Base-by-base conservation (phyloP, 2,797 vertebrate genomes). In the Hydrocynus forskahlii region DNA sequence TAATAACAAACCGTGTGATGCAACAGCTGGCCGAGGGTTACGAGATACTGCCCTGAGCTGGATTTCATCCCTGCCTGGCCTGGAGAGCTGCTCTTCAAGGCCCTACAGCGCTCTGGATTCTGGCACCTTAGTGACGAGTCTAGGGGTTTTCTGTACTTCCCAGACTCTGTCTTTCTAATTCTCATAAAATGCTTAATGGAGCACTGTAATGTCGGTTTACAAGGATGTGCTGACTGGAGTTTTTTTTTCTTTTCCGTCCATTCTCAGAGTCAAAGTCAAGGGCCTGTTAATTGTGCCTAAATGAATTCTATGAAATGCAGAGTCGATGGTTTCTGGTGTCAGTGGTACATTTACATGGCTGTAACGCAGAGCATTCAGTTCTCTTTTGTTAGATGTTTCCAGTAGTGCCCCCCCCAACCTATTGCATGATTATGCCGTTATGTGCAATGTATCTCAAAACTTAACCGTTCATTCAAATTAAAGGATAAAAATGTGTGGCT, bases 161-260 rank as follows among this genome's bases (percentile, higher is more conserved):
- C 77, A 13, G 76, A 66, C 76, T 79, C 79, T 79, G 76, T 83
- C 81, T 85, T 78, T 79, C 71, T 87, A 55, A 77, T 81, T 76
- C 81, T 79, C 79, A 83, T 81, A 72, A 87, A 83, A 83, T 83
- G 80, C 82, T 83, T 81, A 85, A 75, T 43, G 67, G 75, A 63
- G 29, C 9, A 19, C 72, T 66, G 62, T 83, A 79, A 69, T 78
- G 78, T 67, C 66, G 35, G 57, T 80, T 80, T 79, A 84, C 52
- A 45, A 77, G 74, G 69, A 59, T 69, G 82, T 63, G 62, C 71
- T 79, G 83, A 73, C 54, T 73, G 40, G 72, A 79, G 74, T 60
- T 54, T 19, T 54, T 75, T 79, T 50, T 43, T 17, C 21, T n/a
- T 59, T 48, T n/a, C 25, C 7, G 59, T 35, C 78, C 71, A 63